Evolutionary conservation across 2,113 vertebrate genomes (phyloP).

Genomic region (Indicator indicator): DNA sequence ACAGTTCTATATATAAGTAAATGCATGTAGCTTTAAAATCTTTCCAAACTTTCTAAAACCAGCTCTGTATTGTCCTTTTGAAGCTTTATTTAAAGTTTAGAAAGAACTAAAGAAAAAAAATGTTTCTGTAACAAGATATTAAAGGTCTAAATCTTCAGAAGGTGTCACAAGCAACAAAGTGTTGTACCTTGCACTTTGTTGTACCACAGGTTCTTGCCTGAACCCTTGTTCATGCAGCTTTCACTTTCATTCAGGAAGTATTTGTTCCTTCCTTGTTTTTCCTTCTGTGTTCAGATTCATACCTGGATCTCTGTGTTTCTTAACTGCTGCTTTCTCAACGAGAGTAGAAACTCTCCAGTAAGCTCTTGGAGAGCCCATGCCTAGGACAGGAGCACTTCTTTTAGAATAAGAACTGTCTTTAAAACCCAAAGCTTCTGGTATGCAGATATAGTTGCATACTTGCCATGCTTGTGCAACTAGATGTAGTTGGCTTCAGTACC

Average conservation of each 20-base stretch:
- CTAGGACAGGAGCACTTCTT: background rate
- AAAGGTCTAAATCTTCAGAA: background rate
- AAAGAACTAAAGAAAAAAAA: background rate
- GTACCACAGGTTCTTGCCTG: background rate
- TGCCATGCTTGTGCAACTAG: background rate
- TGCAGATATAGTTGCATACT: background rate
- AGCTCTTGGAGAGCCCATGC: background rate
- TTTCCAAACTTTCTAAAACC: background rate
- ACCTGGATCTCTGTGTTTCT: background rate
- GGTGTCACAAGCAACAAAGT: background rate
- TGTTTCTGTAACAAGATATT: background rate
- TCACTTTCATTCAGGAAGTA: background rate
- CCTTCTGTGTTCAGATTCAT: background rate
- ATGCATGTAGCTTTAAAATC: background rate
- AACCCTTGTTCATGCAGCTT: background rate
- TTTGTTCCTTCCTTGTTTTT: background rate
- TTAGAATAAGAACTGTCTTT: background rate
- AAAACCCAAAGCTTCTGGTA: background rate
- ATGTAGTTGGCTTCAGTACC: background rate
- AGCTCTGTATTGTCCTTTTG: background rate
- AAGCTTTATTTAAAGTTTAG: background rate
- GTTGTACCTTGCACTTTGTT: background rate
- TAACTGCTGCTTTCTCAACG: background rate
- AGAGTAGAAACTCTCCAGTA: background rate
- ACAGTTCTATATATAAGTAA: background rate